Base-by-base conservation (phyloP, 2,113 vertebrate genomes). In the Macheiramphus alcinus region DNA sequence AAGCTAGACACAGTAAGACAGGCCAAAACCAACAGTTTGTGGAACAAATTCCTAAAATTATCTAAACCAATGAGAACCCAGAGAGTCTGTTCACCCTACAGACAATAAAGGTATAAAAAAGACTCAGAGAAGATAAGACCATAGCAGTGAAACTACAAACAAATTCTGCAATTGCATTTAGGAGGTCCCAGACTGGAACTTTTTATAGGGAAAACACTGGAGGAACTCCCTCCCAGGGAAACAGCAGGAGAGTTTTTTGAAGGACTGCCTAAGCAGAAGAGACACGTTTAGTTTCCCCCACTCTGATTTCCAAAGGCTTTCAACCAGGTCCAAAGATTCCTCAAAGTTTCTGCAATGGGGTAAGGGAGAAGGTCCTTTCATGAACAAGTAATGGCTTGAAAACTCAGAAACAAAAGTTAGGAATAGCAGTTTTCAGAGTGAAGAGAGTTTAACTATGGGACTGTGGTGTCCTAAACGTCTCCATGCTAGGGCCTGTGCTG, bases 21-120 rank as follows among this genome's bases (percentile, higher is more conserved):
- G 48, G 91, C 95, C 96, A 97, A 96, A 95, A 45, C 3, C 87
- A 97, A 97, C 83, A 94, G 91, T 79, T 52, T 93, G 91, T 94
- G 89, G 73, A 96, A 93, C 80, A 93, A 87, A 97, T 96, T 97
- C 93, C 93, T 96, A 0, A 19, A 91, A 84, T 87, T 96, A 95
- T 96, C 91, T 93, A 90, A 85, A 85, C 66, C 76, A 85, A 56
- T 63, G 83, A 87, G 91, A 89, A 84, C 23, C 26, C 38, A 74
- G 91, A 48, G 32, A 82, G 43, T 32, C 80, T 80, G 75, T 32
- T 93, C 68, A 78, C 59, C 23, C 78, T 68, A 55, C 29, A 43
- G 48, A 84, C 80, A 87, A 92, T 14, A 66, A 95, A 87, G 76
- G 78, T 87, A 74, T 40, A 89, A 94, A 68, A 92, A 91, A 62